phyloP scores from a whole-genome alignment of 1,140 invertebrate species.

The Cardiocondyla obscurior region DNA sequence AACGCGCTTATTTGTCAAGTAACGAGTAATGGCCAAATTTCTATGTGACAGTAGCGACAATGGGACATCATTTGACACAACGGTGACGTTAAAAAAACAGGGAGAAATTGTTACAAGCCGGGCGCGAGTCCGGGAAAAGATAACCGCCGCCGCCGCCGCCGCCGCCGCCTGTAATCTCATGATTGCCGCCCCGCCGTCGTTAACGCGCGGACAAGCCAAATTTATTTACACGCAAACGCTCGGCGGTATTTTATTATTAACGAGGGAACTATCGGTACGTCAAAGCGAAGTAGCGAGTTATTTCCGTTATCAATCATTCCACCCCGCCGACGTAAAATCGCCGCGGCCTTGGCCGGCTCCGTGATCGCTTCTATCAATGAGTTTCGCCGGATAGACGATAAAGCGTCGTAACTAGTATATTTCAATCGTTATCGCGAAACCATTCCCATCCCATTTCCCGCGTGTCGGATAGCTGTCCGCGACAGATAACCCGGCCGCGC shows the following conservation, averaged over 20 bases:
- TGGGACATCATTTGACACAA: neutral
- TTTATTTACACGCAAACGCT: slow-evolving; percentile 56
- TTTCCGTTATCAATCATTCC: neutral
- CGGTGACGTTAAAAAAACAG: neutral
- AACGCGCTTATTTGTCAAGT: slow-evolving; percentile 35
- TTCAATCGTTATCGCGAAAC: neutral
- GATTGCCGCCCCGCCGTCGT: neutral
- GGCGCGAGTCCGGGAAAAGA: neutral
- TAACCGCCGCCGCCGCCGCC: no score
- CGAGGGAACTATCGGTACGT: neutral
- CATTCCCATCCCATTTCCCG: neutral
- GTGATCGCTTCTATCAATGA: neutral
- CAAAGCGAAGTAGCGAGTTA: neutral
- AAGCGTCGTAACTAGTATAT: neutral
- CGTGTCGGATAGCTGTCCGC: slow-evolving; percentile 5
- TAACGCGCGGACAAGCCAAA: slow-evolving; percentile 9
- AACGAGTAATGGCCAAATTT: slow-evolving; percentile 2
- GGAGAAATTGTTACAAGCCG: neutral
- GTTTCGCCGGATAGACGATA: neutral
- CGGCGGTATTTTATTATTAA: slow-evolving; percentile 6
- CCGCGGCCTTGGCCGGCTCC: neutral
- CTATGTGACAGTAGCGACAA: slow-evolving; percentile 4
- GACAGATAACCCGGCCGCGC: slow-evolving; percentile 23
- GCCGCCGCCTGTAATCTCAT: no score
- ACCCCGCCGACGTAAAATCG: neutral